phyloP scores from a whole-genome alignment of 2,888 invertebrate species.

The Sphaeridia pumilis region DNA sequence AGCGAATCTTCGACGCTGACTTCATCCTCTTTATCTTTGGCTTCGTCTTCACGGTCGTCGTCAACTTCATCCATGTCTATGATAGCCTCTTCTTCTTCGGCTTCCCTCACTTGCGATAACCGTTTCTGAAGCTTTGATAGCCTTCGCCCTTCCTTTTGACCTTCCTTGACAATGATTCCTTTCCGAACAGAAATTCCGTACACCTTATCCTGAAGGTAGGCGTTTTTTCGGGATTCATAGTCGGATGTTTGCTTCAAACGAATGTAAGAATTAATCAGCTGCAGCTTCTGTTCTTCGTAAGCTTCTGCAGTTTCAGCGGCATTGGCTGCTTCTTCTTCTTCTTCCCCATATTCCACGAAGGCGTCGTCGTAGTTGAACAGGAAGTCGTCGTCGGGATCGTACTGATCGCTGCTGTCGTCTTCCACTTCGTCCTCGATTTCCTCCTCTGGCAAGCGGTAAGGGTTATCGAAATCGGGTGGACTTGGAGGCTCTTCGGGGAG shows the following conservation, averaged over 20 bases:
- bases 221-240: conserved; percentile 15
- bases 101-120: neutral
- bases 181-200: conserved; percentile 17
- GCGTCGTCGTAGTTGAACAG: neutral
- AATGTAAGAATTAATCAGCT: conserved; percentile 12
- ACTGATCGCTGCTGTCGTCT: neutral
- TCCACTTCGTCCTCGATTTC: conserved; percentile 2
- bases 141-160: neutral
- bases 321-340: conserved; percentile 6
- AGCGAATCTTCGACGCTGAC: too few species aligned
- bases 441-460: too few species aligned
- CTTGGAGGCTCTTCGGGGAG: neutral
- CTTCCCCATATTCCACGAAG: conserved; percentile 7
- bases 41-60: neutral
- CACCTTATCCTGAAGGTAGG: conserved; percentile 18
- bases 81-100: neutral
- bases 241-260: conserved; percentile 6
- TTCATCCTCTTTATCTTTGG: neutral
- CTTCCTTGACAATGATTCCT: conserved; percentile 13
- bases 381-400: neutral
- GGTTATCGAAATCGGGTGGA: neutral
- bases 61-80: neutral
- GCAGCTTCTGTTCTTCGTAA: neutral
- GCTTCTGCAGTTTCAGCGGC: conserved; percentile 3
- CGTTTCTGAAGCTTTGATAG: neutral